These are phyloP conservation scores for Marmota monax DNA, from an alignment of 2,113 vertebrate genomes.

Conservation along the genomic window DNA sequence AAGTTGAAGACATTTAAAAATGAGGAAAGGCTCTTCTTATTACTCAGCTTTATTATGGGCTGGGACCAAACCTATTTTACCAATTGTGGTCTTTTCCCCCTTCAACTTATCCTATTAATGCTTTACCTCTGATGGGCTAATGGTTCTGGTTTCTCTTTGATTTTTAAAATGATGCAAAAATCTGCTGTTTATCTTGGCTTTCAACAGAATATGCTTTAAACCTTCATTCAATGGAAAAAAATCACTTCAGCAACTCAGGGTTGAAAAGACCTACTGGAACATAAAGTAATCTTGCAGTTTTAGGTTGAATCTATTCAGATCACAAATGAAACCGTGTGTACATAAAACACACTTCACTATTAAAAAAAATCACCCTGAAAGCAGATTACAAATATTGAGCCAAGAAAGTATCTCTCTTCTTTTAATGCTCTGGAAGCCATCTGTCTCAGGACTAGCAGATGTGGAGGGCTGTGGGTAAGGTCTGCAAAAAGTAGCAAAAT, in stretches of 20 bases:
- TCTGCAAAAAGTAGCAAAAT: slow-evolving; percentile 63
- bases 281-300: slow-evolving; percentile 65
- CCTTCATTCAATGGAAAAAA: slow-evolving; percentile 48
- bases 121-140: background rate
- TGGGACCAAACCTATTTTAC: background rate
- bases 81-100: background rate
- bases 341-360: slow-evolving; percentile 75
- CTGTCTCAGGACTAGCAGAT: slow-evolving; percentile 69
- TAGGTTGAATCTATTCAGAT: slow-evolving; percentile 63
- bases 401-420: slow-evolving; percentile 76
- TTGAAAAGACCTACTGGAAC: slow-evolving; percentile 51
- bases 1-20: background rate
- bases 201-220: slow-evolving; percentile 37
- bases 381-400: slow-evolving; percentile 74
- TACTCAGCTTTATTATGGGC: background rate
- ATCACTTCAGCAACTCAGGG: slow-evolving; percentile 37
- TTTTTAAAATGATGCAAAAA: slow-evolving; percentile 57
- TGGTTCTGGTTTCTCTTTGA: slow-evolving; percentile 23
- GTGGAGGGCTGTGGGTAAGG: slow-evolving; percentile 49
- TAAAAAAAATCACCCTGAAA: slow-evolving; percentile 77
- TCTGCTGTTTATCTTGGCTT: slow-evolving; percentile 30
- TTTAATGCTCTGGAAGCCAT: slow-evolving; percentile 79
- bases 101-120: background rate
- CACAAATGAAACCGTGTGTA: slow-evolving; percentile 50
- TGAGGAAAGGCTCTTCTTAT: background rate